Conservation (phyloP, 2,888 invertebrate species). For the Automeris io region DNA sequence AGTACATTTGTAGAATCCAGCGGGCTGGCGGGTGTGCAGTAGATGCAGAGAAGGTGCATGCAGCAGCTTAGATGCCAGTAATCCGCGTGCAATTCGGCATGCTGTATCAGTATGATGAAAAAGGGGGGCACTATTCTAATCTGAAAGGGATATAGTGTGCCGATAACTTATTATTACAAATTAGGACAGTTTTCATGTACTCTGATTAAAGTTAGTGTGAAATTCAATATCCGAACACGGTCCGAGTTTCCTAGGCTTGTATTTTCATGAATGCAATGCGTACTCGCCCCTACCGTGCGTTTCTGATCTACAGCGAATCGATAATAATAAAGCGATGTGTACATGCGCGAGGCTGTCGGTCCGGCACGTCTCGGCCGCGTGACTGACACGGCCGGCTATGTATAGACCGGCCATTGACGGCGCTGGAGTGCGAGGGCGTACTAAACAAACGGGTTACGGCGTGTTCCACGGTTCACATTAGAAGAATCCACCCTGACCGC, state of each 20-base stretch:
- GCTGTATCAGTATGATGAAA: too few relatives aligned
- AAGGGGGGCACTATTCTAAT: too few relatives aligned
- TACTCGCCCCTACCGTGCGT: not conserved
- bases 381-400: constrained; percentile 28
- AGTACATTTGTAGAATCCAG: too few relatives aligned
- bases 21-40: too few relatives aligned
- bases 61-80: too few relatives aligned
- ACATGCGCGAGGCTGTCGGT: constrained; percentile 26
- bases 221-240: not conserved
- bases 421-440: constrained; percentile 48
- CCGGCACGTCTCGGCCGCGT: constrained; percentile 26
- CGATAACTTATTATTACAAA: too few relatives aligned
- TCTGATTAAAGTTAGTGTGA: too few relatives aligned
- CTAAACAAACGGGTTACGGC: constrained; percentile 41
- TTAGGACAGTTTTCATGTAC: too few relatives aligned
- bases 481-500: constrained; percentile 9
- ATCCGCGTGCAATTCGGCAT: too few relatives aligned
- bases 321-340: constrained; percentile 11
- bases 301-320: constrained; percentile 8
- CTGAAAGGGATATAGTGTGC: not conserved
- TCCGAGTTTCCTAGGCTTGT: too few relatives aligned
- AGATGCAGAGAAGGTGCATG: too few relatives aligned
- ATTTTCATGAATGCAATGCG: not conserved
- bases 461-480: constrained; percentile 15
- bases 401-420: constrained; percentile 33